These are phyloP conservation scores for Harpalus rubripes DNA, from an alignment of 2,888 invertebrate species.

Conservation along the genomic window DNA sequence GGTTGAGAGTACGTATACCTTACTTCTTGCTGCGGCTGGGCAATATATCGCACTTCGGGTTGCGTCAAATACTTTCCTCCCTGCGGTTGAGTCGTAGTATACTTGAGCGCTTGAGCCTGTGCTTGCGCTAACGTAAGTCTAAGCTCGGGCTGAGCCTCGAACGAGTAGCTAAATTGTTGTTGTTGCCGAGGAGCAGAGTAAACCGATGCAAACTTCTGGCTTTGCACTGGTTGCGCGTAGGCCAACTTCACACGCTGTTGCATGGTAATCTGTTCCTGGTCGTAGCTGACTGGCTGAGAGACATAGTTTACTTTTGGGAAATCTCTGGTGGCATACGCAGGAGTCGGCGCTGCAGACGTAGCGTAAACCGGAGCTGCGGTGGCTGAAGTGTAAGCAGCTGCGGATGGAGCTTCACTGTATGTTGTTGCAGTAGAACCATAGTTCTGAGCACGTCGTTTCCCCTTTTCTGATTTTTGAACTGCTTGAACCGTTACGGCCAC, in stretches of 20 bases:
- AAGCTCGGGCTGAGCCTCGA: constrained; percentile 55
- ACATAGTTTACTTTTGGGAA: constrained; percentile 15
- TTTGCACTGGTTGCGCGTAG: constrained; percentile 47
- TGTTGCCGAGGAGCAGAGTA: constrained; percentile 53
- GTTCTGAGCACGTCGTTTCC: constrained; percentile 55
- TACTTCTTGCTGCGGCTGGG: constrained; percentile 25
- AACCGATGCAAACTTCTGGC: not conserved
- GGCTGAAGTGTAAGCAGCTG: too few species aligned
- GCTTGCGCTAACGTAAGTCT: constrained; percentile 29
- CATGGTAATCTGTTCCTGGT: constrained; percentile 36
- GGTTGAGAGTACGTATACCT: constrained; percentile 30
- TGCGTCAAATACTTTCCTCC: not conserved
- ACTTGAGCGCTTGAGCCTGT: constrained; percentile 43
- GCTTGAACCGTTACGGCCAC: not conserved
- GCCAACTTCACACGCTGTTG: constrained; percentile 42
- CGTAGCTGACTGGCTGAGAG: constrained; percentile 49
- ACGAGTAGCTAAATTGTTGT: constrained; percentile 34
- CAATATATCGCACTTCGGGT: constrained; percentile 30
- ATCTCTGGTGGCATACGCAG: constrained; percentile 14
- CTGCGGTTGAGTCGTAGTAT: constrained; percentile 2
- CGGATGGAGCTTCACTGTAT: constrained; percentile 32
- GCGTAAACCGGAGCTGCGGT: constrained; percentile 36
- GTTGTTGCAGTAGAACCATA: not conserved
- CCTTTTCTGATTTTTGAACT: constrained; percentile 35
- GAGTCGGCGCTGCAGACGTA: constrained; percentile 1